A percentile compares a stretch with the other conserved stretches of the same genome.
These are phyloP conservation scores for Cryptus viduatorius DNA, from an alignment of 2,888 invertebrate genomes.

Conservation along the genomic window DNA sequence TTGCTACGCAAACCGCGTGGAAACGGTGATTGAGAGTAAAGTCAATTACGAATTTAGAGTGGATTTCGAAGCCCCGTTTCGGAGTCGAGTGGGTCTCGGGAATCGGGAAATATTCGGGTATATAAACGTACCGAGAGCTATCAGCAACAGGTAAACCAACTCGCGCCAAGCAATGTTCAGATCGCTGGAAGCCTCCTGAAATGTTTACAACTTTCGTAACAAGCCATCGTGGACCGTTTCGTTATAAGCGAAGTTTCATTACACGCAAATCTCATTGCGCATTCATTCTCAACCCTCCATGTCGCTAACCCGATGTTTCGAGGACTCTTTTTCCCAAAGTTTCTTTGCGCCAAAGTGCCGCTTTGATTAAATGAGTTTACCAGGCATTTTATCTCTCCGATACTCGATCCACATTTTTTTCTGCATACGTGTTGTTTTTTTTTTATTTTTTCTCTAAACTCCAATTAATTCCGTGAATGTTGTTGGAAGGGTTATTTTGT, in stretches of 20 bases:
- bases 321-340: not conserved
- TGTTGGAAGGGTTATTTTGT: not conserved
- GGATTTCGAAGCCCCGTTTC: not conserved
- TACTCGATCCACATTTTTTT: not conserved
- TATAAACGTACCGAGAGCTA: slow-evolving; percentile 86
- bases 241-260: not conserved
- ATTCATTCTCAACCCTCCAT: not conserved
- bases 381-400: not conserved
- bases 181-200: slow-evolving; percentile 88
- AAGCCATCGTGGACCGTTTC: slow-evolving; percentile 14
- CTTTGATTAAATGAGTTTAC: not conserved
- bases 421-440: slow-evolving; percentile 28
- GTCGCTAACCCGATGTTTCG: not conserved
- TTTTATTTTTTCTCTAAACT: slow-evolving; percentile 12
- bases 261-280: slow-evolving; percentile 14
- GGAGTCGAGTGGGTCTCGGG: slow-evolving; percentile 1
- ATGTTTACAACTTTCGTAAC: slow-evolving; percentile 65
- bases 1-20: slow-evolving; percentile 81
- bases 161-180: slow-evolving; percentile 87
- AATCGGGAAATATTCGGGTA: slow-evolving; percentile 44
- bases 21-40: slow-evolving; percentile 26
- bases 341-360: not conserved
- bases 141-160: slow-evolving; percentile 87
- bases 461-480: not conserved
- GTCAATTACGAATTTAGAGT: slow-evolving; percentile 20